phyloP scores from a whole-genome alignment of 2,113 vertebrate species.

The Notothenia rossii region DNA sequence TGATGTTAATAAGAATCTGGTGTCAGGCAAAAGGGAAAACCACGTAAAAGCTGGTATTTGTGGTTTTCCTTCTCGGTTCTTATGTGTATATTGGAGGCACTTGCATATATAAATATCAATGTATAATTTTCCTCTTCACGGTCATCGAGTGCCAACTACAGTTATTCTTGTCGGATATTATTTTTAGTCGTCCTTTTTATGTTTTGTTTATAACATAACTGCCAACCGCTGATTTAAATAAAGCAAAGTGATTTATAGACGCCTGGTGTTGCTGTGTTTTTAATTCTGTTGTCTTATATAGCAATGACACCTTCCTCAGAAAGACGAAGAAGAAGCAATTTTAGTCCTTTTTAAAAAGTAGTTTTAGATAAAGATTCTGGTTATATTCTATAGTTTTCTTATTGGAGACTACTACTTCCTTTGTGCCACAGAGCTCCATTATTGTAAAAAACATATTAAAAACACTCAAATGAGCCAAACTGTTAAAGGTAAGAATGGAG shows the following conservation, averaged over 20 bases:
- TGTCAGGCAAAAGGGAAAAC: slow-evolving; percentile 64
- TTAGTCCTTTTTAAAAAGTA: too few species aligned
- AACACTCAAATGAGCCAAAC: too few species aligned
- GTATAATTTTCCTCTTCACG: slow-evolving; percentile 41
- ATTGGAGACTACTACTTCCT: too few species aligned
- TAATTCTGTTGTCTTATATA: slow-evolving; percentile 8
- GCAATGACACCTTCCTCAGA: not conserved
- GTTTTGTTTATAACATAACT: slow-evolving; percentile 69
- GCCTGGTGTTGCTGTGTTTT: slow-evolving; percentile 51
- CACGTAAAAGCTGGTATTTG: slow-evolving; percentile 81
- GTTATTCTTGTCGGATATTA: slow-evolving; percentile 78
- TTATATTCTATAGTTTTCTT: too few species aligned
- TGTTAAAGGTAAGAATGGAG: too few species aligned
- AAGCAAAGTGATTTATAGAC: slow-evolving; percentile 85
- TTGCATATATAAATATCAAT: slow-evolving; percentile 38
- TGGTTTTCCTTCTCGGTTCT: slow-evolving; percentile 68
- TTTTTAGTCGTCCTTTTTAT: slow-evolving; percentile 64
- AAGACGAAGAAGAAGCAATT: too few species aligned
- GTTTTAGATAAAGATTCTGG: too few species aligned
- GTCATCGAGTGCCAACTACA: slow-evolving; percentile 85
- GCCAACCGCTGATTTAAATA: slow-evolving; percentile 86
- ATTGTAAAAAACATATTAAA: too few species aligned
- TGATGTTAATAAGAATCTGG: slow-evolving; percentile 78
- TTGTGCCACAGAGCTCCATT: too few species aligned
- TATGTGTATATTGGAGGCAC: slow-evolving; percentile 77